Conservation (phyloP, 2,888 invertebrate genomes). For the Asteroscopus sphinx region DNA sequence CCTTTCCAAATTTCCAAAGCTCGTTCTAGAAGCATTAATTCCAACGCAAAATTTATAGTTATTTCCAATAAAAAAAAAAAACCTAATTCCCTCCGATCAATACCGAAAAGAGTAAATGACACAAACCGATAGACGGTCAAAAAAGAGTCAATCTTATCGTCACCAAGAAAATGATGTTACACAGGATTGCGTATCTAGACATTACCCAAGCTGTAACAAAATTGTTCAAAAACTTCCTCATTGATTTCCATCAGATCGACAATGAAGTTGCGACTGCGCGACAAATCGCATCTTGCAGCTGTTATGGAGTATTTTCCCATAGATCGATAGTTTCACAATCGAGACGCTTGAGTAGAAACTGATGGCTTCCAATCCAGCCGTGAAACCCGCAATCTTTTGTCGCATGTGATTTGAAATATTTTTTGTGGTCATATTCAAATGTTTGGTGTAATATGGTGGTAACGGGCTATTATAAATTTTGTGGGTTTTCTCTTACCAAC, state of each 20-base stretch:
- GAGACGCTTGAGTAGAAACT: constrained; percentile 52
- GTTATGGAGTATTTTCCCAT: constrained; percentile 66
- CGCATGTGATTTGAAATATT: constrained; percentile 47
- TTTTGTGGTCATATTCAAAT: constrained; percentile 38
- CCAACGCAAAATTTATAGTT: too few species aligned
- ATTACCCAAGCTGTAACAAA: constrained; percentile 50
- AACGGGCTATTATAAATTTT: not conserved
- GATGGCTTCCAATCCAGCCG: constrained; percentile 53
- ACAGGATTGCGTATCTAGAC: constrained; percentile 29
- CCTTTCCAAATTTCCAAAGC: too few species aligned
- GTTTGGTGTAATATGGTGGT: constrained; percentile 1
- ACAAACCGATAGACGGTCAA: not conserved
- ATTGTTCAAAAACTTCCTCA: constrained; percentile 53
- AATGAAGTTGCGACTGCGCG: constrained; percentile 54
- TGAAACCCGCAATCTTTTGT: constrained; percentile 56
- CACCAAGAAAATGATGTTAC: constrained; percentile 3
- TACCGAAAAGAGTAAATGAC: too few species aligned
- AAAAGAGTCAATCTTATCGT: not conserved
- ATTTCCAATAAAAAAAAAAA: too few species aligned
- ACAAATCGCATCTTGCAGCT: constrained; percentile 63
- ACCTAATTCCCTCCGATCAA: too few species aligned
- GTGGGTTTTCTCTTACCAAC: too few species aligned
- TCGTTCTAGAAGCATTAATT: too few species aligned
- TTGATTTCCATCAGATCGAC: constrained; percentile 51
- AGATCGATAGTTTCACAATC: constrained; percentile 62